phyloP scores from a whole-genome alignment of 2,888 invertebrate genomes.

The Drymonia ruficornis region DNA sequence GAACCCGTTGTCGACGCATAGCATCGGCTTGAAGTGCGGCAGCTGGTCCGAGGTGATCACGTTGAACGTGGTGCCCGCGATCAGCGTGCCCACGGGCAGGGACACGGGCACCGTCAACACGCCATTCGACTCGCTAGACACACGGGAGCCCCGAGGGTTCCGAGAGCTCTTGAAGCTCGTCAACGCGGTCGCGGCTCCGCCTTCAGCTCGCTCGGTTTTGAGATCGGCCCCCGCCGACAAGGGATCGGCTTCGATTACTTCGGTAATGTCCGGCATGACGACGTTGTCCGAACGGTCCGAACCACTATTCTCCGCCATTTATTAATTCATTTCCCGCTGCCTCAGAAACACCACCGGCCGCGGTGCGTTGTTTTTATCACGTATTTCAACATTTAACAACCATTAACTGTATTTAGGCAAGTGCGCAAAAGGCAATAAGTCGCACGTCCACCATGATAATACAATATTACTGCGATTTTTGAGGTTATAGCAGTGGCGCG shows the following conservation, averaged over 20 bases:
- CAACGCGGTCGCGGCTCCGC: slow-evolving; percentile 48
- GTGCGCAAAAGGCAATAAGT: not conserved
- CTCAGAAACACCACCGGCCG: not conserved
- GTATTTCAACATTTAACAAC: no score
- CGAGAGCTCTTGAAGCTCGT: slow-evolving; percentile 15
- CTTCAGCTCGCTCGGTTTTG: slow-evolving; percentile 81
- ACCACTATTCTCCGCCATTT: slow-evolving; percentile 60
- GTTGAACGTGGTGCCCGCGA: slow-evolving; percentile 92
- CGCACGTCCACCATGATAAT: not conserved
- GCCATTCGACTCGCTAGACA: slow-evolving; percentile 67
- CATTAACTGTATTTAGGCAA: not conserved
- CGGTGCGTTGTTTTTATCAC: not conserved
- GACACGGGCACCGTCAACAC: slow-evolving; percentile 86
- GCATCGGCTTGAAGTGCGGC: slow-evolving; percentile 93
- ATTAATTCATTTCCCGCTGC: not conserved
- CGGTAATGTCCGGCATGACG: slow-evolving; percentile 89
- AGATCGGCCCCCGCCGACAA: slow-evolving; percentile 86
- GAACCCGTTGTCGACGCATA: slow-evolving; percentile 94
- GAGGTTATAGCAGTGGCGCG: not conserved
- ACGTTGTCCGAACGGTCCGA: slow-evolving; percentile 88
- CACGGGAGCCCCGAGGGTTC: slow-evolving; percentile 59
- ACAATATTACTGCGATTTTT: not conserved
- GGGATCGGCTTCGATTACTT: slow-evolving; percentile 85
- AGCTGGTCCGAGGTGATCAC: slow-evolving; percentile 94
- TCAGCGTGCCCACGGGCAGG: slow-evolving; percentile 91